A percentile compares a stretch with the other conserved stretches of the same genome.
phyloP scores from a whole-genome alignment of 1,140 invertebrate species.

The Drosophila gunungcola region DNA sequence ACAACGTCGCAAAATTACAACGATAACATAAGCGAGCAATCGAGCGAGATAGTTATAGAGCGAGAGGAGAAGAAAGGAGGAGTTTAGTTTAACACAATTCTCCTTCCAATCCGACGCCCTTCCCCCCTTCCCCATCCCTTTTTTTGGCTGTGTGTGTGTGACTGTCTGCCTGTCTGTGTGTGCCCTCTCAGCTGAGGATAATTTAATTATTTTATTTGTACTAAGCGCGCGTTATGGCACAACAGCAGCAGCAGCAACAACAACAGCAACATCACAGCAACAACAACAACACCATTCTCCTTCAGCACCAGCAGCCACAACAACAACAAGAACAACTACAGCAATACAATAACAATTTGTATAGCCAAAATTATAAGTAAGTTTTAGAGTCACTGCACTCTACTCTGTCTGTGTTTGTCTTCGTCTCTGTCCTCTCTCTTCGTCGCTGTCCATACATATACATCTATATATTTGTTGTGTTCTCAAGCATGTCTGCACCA shows the following conservation, averaged over 20 bases:
- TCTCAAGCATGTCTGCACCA: constrained; percentile 21
- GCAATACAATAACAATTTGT: constrained; percentile 79
- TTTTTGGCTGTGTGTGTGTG: constrained; percentile 24
- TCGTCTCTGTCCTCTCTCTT: background rate
- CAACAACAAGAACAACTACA: constrained; percentile 62
- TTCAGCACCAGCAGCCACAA: constrained; percentile 43
- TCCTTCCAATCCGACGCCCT: constrained; percentile 2
- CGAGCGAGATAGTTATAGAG: constrained; percentile 32
- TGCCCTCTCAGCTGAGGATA: constrained; percentile 40
- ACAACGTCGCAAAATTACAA: constrained; percentile 59
- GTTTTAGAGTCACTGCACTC: constrained; percentile 62
- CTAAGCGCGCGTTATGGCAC: constrained; percentile 75
- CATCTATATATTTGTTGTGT: constrained; percentile 9
- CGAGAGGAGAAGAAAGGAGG: constrained; percentile 10
- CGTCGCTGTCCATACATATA: constrained; percentile 8
- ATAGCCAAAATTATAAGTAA: constrained; percentile 78
- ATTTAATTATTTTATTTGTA: constrained; percentile 66
- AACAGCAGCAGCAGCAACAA: constrained; percentile 69
- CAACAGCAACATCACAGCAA: constrained; percentile 45
- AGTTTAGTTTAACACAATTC: constrained; percentile 1
- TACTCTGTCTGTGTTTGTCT: constrained; percentile 21
- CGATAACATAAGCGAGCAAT: constrained; percentile 57
- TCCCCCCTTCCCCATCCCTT: background rate
- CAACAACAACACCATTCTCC: constrained; percentile 54
- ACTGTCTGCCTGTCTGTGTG: constrained; percentile 32